A percentile compares a stretch with the other conserved stretches of the same genome.
These are phyloP conservation scores for Lycocerus yunnanus DNA, from an alignment of 2,888 invertebrate species.

Conservation along the genomic window DNA sequence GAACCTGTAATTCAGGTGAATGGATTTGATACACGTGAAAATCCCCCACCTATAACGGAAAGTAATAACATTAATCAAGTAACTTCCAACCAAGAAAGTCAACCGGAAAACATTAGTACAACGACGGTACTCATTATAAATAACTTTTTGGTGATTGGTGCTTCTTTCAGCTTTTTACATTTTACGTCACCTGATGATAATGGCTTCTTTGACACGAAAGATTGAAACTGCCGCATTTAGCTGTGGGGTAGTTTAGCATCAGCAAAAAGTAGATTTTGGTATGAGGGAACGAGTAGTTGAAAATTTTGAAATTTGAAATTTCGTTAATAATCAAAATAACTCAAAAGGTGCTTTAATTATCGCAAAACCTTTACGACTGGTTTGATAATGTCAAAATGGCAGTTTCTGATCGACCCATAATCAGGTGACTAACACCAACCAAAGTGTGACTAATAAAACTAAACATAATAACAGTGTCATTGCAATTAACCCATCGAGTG, in stretches of 20 bases:
- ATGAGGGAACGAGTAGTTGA: not conserved
- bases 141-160: constrained; percentile 45
- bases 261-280: not conserved
- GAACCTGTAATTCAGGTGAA: constrained; percentile 56
- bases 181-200: constrained; percentile 18
- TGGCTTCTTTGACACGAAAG: not conserved
- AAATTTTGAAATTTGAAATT: not conserved
- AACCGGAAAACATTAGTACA: constrained; percentile 59
- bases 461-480: not conserved
- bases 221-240: not conserved
- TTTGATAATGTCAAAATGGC: constrained; percentile 10
- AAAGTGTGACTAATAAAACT: not conserved
- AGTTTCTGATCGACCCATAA: constrained; percentile 21
- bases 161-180: constrained; percentile 35
- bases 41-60: constrained; percentile 61
- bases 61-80: constrained; percentile 67
- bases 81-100: constrained; percentile 53
- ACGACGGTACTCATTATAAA: constrained; percentile 57
- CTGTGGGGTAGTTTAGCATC: not conserved
- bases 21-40: constrained; percentile 63
- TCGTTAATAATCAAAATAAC: constrained; percentile 1
- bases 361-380: constrained; percentile 13
- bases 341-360: constrained; percentile 5
- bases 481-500: constrained; percentile 2
- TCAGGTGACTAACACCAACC: constrained; percentile 17